phyloP scores from a whole-genome alignment of 2,797 vertebrate genomes.

The Acrossocheilus wenchowensis region DNA sequence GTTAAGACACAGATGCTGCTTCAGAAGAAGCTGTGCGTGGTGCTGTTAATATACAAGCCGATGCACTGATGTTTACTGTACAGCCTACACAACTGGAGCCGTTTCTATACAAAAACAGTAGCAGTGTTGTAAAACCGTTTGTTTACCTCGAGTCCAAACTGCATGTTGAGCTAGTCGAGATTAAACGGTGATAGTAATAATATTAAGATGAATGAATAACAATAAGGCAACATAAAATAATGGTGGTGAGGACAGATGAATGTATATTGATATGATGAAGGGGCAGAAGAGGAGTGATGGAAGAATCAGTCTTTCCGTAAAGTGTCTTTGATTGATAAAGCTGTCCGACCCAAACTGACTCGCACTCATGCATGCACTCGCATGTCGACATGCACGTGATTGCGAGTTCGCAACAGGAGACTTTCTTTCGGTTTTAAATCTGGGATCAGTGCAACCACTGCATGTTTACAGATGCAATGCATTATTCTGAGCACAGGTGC shows the following conservation, averaged over 20 bases:
- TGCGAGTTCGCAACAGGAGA: background rate
- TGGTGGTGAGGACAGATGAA: constrained; percentile 70
- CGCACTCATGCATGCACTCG: background rate
- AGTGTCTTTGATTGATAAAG: constrained; percentile 56
- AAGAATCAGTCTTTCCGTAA: constrained; percentile 57
- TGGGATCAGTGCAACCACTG: background rate
- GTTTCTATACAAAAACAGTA: constrained; percentile 57
- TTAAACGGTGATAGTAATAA: constrained; percentile 67
- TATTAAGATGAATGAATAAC: constrained; percentile 62
- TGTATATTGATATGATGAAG: constrained; percentile 60
- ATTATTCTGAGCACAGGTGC: too few species aligned
- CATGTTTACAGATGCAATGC: too few species aligned
- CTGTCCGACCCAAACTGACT: background rate
- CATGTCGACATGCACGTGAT: background rate
- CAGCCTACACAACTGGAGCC: constrained; percentile 10
- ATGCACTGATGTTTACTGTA: constrained; percentile 4
- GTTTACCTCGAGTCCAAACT: constrained; percentile 61
- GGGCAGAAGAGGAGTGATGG: constrained; percentile 54
- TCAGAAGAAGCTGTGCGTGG: background rate
- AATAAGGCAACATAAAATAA: constrained; percentile 80
- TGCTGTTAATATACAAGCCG: constrained; percentile 64
- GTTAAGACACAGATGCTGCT: constrained; percentile 55
- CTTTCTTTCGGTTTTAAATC: background rate
- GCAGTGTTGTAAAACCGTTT: constrained; percentile 63
- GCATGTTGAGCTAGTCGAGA: constrained; percentile 68